Percentiles rank a stretch among this genome's conserved stretches.
phyloP scores from a whole-genome alignment of 2,888 invertebrate species.

The Deilephila elpenor region DNA sequence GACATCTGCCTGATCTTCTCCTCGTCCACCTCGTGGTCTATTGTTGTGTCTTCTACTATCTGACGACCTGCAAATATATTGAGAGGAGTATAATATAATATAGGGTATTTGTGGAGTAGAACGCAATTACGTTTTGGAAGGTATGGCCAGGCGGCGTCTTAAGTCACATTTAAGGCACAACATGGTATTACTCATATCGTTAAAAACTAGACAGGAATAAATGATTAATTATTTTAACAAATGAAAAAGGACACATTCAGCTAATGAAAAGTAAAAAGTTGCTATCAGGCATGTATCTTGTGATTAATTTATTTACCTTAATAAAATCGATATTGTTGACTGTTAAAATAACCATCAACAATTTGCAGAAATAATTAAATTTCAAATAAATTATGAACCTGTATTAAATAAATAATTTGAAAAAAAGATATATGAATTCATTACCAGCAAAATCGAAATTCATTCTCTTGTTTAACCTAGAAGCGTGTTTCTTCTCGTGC shows the following conservation, averaged over 20 bases:
- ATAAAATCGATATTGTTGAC: too few species aligned
- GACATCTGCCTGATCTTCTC: slow-evolving; percentile 68
- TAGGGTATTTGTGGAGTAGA: too few species aligned
- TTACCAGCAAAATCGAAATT: slow-evolving; percentile 91
- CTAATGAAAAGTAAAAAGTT: too few species aligned
- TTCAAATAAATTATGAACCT: too few species aligned
- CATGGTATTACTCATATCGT: not conserved
- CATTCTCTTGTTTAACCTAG: slow-evolving; percentile 87
- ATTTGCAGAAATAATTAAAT: not conserved
- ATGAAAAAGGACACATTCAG: too few species aligned
- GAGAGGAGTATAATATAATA: not conserved
- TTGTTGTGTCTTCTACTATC: slow-evolving; percentile 71
- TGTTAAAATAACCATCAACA: too few species aligned
- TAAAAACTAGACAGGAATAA: not conserved
- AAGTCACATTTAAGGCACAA: not conserved
- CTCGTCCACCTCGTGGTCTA: slow-evolving; percentile 70
- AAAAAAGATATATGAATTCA: slow-evolving; percentile 23
- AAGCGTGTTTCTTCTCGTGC: slow-evolving; percentile 88
- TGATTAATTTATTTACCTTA: too few species aligned
- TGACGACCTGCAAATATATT: slow-evolving; percentile 67
- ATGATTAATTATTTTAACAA: too few species aligned
- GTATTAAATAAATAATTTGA: too few species aligned
- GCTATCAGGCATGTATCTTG: too few species aligned
- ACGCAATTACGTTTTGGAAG: too few species aligned
- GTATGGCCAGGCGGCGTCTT: not conserved